A percentile compares a stretch with the other conserved stretches of the same genome.
These are phyloP conservation scores for Pimpla rufipes DNA, from an alignment of 2,888 invertebrate species.

Conservation along the genomic window DNA sequence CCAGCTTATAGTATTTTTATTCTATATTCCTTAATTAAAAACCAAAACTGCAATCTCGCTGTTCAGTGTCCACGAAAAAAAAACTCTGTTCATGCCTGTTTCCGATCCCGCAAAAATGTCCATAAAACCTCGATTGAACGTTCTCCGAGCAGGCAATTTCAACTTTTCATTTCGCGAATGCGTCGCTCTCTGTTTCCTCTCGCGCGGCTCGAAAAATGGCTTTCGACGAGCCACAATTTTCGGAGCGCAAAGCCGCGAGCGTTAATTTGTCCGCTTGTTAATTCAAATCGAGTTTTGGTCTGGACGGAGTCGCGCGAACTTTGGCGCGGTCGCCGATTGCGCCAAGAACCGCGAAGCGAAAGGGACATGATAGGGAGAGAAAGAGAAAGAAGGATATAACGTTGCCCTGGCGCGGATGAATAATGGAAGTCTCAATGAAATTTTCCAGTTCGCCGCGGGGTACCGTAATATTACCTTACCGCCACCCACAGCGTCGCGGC, in stretches of 20 bases:
- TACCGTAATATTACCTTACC: conserved; percentile 84
- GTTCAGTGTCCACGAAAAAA: too few relatives aligned
- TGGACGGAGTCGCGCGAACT: conserved; percentile 64
- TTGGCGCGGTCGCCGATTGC: conserved; percentile 50
- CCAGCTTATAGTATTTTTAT: too few relatives aligned
- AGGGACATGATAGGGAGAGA: conserved; percentile 37
- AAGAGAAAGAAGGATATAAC: conserved; percentile 36
- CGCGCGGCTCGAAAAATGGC: conserved; percentile 40
- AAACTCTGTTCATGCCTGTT: too few relatives aligned
- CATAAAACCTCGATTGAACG: too few relatives aligned
- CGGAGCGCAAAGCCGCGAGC: conserved; percentile 59
- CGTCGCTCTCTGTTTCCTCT: background rate
- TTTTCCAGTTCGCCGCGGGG: conserved; percentile 85
- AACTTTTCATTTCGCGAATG: conserved; percentile 33
- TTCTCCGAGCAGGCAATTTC: background rate
- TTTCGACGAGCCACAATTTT: conserved; percentile 23
- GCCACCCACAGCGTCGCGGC: conserved; percentile 72
- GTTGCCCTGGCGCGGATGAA: conserved; percentile 76
- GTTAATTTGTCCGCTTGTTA: conserved; percentile 81
- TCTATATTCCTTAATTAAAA: too few relatives aligned
- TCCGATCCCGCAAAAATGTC: too few relatives aligned
- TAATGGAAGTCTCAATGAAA: conserved; percentile 85
- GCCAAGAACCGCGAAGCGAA: conserved; percentile 4
- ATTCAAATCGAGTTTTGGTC: conserved; percentile 80
- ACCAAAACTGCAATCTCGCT: too few relatives aligned